phyloP scores from a whole-genome alignment of 37 sponge, comb jelly and placozoan species.

The Chondrilla cf. caribensis region DNA sequence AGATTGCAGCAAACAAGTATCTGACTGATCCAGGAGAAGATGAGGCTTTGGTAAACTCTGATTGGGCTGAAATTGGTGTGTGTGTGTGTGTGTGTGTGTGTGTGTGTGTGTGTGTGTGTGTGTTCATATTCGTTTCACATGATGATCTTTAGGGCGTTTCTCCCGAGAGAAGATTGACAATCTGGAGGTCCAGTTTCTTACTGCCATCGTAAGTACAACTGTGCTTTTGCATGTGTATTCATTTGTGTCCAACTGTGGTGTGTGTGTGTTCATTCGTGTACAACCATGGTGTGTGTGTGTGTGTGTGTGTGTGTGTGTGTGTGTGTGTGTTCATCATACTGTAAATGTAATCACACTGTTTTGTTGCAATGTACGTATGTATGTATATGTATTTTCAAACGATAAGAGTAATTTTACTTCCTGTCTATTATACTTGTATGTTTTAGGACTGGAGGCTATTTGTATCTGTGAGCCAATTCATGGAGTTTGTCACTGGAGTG shows the following conservation, averaged over 20 bases:
- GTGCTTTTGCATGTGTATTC: neutral
- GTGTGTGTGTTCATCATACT: neutral
- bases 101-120: no score
- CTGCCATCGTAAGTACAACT: conserved; percentile 55
- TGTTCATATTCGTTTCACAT: neutral
- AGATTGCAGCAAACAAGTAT: conserved; percentile 75
- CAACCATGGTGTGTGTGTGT: no score
- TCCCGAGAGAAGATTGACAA: conserved; percentile 25
- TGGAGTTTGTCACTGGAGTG: conserved; percentile 45
- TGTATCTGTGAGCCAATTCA: conserved; percentile 63
- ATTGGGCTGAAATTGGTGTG: conserved; percentile 70
- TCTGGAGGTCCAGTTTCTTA: conserved; percentile 51
- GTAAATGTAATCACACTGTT: neutral
- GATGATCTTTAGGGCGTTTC: conserved; percentile 8
- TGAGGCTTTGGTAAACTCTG: conserved; percentile 70
- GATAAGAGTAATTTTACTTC: no score
- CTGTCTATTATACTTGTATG: no score
- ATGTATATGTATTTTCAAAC: neutral
- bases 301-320: neutral
- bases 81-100: neutral
- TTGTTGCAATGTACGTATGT: neutral
- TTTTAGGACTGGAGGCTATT: conserved; percentile 69
- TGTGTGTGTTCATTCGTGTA: no score
- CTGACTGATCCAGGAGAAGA: conserved; percentile 73
- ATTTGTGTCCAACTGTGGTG: no score